Evolutionary conservation across 2,888 invertebrate genomes (phyloP).

Genomic region (Agrochola circellaris): DNA sequence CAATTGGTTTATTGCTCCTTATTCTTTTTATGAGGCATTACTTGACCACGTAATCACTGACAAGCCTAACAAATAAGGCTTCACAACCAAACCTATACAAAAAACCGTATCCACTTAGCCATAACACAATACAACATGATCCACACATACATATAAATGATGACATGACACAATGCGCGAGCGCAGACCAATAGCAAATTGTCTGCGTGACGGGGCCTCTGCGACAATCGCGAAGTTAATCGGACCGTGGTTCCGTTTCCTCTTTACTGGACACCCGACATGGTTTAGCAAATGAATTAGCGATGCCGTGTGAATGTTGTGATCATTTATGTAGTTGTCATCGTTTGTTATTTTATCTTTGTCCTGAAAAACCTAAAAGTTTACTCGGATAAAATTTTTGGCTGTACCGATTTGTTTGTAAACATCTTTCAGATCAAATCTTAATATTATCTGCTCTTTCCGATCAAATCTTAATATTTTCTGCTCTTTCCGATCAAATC

Average conservation of each 20-base stretch:
- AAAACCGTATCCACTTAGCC: constrained; percentile 47
- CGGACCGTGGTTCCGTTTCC: constrained; percentile 87
- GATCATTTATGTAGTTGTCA: constrained; percentile 10
- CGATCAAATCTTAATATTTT: too few species aligned
- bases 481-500: too few species aligned
- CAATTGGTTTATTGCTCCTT: not conserved
- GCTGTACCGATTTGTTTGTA: too few species aligned
- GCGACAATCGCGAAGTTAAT: constrained; percentile 78
- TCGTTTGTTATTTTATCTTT: not conserved
- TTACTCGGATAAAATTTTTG: not conserved
- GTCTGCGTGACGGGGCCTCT: constrained; percentile 69
- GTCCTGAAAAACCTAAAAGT: too few species aligned
- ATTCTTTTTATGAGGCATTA: not conserved
- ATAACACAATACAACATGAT: constrained; percentile 44
- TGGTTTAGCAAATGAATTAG: constrained; percentile 68
- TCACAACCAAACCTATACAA: constrained; percentile 27
- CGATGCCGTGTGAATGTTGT: constrained; percentile 71
- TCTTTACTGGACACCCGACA: constrained; percentile 65
- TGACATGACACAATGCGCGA: constrained; percentile 67
- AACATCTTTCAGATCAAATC: too few species aligned
- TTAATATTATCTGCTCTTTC: too few species aligned
- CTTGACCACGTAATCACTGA: not conserved
- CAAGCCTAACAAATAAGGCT: constrained; percentile 20
- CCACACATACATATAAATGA: constrained; percentile 52
- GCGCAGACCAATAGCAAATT: constrained; percentile 72